These are phyloP conservation scores for Microdon myrmicae DNA, from an alignment of 2,888 invertebrate genomes.

Conservation along the genomic window DNA sequence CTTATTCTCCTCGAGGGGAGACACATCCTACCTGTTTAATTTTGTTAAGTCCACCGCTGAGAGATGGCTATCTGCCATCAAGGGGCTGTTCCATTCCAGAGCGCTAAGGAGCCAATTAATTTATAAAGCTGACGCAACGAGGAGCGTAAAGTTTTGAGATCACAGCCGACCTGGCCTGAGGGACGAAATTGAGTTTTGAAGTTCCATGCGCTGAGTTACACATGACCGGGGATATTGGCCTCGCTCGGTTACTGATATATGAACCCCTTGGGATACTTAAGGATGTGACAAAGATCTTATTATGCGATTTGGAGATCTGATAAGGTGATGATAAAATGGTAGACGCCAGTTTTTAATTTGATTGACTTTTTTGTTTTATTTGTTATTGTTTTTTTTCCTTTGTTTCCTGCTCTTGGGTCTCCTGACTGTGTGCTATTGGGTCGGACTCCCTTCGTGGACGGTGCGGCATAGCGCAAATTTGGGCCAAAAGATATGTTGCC, in stretches of 20 bases:
- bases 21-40: neutral
- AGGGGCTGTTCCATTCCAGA: slow-evolving; percentile 61
- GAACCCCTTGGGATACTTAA: slow-evolving; percentile 66
- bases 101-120: slow-evolving; percentile 64
- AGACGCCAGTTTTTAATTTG: slow-evolving; percentile 67
- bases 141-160: slow-evolving; percentile 52
- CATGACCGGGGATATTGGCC: slow-evolving; percentile 11
- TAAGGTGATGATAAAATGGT: slow-evolving; percentile 66
- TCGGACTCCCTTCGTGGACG: no score
- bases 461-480: slow-evolving; percentile 21
- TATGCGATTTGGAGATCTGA: slow-evolving; percentile 65
- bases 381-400: slow-evolving; percentile 27
- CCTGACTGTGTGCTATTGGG: no score
- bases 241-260: slow-evolving; percentile 59
- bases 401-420: slow-evolving; percentile 6
- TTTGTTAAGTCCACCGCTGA: slow-evolving; percentile 57
- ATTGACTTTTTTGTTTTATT: slow-evolving; percentile 61
- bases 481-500: slow-evolving; percentile 42
- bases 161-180: slow-evolving; percentile 56
- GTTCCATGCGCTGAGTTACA: slow-evolving; percentile 55
- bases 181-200: slow-evolving; percentile 58
- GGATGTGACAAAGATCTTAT: slow-evolving; percentile 65
- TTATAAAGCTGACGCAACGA: slow-evolving; percentile 65
- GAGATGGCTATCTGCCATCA: slow-evolving; percentile 63
- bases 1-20: neutral